Conservation (phyloP, 2,797 vertebrate genomes). For the Chromobotia macracanthus region DNA sequence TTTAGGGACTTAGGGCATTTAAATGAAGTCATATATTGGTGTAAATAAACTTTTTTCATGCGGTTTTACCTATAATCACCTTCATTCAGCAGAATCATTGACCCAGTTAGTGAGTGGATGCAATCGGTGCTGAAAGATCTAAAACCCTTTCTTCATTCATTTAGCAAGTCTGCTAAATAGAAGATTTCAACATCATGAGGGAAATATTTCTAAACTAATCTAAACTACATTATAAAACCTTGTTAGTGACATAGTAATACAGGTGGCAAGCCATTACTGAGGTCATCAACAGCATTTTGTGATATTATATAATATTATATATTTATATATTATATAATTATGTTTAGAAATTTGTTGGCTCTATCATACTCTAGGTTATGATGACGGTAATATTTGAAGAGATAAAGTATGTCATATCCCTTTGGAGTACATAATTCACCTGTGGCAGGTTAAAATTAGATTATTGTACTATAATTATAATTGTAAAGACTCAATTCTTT, state of each 20-base stretch:
- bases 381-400: background rate
- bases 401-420: background rate
- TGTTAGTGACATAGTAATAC: background rate
- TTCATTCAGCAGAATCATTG: slow-evolving; percentile 5
- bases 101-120: background rate
- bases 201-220: background rate
- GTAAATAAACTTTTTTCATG: background rate
- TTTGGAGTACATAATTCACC: background rate
- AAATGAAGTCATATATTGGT: background rate
- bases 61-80: background rate
- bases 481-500: background rate
- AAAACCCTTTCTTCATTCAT: background rate
- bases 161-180: no score
- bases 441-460: background rate
- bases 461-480: background rate
- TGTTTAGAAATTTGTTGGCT: background rate
- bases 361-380: background rate
- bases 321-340: background rate
- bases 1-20: slow-evolving; percentile 1
- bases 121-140: background rate
- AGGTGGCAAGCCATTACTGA: background rate
- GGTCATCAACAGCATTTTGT: background rate
- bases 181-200: no score
- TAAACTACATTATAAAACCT: background rate
- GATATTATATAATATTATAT: no score